Evolutionary conservation across 2,888 invertebrate genomes (phyloP), one percentile per base, ranked within the genome.

Genomic region (Labia minor): DNA sequence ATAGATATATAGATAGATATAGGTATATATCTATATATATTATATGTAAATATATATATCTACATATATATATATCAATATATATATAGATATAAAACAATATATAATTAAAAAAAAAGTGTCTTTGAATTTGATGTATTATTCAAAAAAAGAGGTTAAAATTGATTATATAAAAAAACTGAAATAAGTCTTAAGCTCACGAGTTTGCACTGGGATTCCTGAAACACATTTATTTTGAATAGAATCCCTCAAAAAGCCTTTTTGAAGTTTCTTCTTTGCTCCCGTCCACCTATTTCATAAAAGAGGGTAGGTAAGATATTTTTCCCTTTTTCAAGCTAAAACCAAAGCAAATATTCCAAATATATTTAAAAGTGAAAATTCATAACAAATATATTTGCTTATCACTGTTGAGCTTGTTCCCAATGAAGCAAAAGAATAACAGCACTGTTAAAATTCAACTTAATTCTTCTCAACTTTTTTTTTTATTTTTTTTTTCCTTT

Each of bases 361-460:
- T 49, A 26, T 26, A 26, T 26, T 3, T 49, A 49, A n/a, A 14
- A 49, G 49, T 49, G 49, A 49, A 49, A 49, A 49, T 49, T 49
- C 49, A 49, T 49, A 11, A 49, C 14, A 49, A 26, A 26, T 49
- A 49, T 49, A 49, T 49, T 49, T 49, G 49, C 49, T 49, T 49
- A 8, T 49, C 16, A n/a, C 49, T n/a, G n/a, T 49, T 49, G 49
- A 49, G 14, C 14, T n/a, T 11, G 14, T 49, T 49, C 49, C 14
- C 49, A n/a, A 4, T 8, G 16, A 49, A 49, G 49, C 49, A 3
- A 49, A 49, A 8, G 14, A 49, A 10, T n/a, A 49, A 49, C 49
- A 49, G 49, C 49, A 49, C 49, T 49, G 49, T 49, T 49, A 49
- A 49, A 49, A 49, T 49, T 16, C n/a, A 49, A 49, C 16, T 49